phyloP scores from a whole-genome alignment of 1,140 invertebrate genomes.

The Anadara kagoshimensis region DNA sequence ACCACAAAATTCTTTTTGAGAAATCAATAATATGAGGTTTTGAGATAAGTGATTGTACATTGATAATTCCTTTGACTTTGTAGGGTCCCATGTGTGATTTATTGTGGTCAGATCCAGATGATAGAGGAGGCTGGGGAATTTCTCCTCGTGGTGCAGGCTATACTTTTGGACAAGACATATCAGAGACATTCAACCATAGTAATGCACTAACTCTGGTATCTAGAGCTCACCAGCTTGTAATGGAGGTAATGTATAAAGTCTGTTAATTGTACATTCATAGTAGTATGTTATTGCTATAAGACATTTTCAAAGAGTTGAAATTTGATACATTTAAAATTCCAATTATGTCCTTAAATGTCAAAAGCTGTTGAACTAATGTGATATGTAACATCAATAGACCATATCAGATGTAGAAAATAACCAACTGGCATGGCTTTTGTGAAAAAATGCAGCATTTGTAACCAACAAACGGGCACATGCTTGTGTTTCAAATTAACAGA shows the following conservation, averaged over 20 bases:
- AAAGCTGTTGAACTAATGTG: no score
- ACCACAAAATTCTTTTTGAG: no score
- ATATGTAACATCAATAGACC: no score
- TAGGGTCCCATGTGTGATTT: conserved; percentile 93
- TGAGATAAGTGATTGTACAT: no score
- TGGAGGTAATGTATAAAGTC: conserved; percentile 82
- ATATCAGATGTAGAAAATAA: no score
- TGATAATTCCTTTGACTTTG: background rate
- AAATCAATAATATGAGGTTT: no score
- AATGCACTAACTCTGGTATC: conserved; percentile 98
- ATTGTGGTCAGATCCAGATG: conserved; percentile 92
- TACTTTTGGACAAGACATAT: conserved; percentile 99
- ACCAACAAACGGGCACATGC: no score
- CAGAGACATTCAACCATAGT: conserved; percentile 99
- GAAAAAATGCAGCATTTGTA: no score
- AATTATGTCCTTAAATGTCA: no score
- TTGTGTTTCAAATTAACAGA: no score
- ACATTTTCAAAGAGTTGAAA: background rate
- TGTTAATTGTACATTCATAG: background rate
- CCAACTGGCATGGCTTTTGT: no score
- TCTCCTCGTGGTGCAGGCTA: conserved; percentile 99
- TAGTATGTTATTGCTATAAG: no score
- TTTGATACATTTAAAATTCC: background rate
- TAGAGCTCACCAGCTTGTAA: conserved; percentile 99
- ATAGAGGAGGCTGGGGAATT: conserved; percentile 99